A percentile compares a stretch with the other conserved stretches of the same genome.
phyloP scores from a whole-genome alignment of 2,888 invertebrate species.

The Brachypalpus laphriformis region DNA sequence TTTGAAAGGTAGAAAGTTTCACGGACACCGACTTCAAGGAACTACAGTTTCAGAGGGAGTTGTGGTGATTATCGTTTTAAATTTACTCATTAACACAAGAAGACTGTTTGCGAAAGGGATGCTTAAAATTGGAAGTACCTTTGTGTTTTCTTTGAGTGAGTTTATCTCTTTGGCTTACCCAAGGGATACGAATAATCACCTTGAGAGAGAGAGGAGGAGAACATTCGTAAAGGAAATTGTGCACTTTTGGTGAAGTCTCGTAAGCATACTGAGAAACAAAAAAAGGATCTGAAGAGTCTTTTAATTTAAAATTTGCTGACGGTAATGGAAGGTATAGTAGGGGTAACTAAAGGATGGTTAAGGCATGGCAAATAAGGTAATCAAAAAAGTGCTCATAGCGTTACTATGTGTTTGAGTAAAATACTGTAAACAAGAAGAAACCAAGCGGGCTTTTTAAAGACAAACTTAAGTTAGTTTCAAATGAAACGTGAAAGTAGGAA shows the following conservation, averaged over 20 bases:
- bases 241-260: not conserved
- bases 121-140: not conserved
- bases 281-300: not conserved
- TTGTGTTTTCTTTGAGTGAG: not conserved
- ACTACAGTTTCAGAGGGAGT: not conserved
- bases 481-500: no score
- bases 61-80: not conserved
- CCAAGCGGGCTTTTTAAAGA: no score
- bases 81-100: not conserved
- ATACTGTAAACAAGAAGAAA: no score
- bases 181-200: not conserved
- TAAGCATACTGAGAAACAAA: not conserved
- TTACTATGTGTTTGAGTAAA: no score
- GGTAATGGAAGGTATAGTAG: not conserved
- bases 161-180: not conserved
- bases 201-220: not conserved
- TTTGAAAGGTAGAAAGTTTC: not conserved
- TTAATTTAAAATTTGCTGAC: not conserved
- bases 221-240: not conserved
- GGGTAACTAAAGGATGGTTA: no score
- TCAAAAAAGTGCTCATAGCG: no score
- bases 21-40: not conserved
- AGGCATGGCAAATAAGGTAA: no score
- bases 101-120: not conserved
- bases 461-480: no score